phyloP scores from a whole-genome alignment of 2,797 vertebrate species.

The Decapterus maruadsi region DNA sequence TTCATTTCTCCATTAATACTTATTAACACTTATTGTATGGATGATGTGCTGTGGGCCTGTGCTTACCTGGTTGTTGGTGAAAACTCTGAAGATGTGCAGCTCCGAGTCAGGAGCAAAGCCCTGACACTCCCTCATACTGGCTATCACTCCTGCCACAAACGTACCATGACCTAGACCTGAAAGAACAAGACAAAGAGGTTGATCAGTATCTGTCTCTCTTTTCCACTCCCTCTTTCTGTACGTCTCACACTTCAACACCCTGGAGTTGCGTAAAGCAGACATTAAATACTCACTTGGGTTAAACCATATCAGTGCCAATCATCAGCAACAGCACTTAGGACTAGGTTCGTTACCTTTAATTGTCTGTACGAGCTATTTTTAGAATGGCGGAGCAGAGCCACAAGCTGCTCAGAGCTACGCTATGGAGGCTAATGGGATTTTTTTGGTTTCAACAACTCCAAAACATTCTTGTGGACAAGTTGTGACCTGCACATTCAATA shows the following conservation, averaged over 20 bases:
- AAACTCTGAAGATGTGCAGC: constrained; percentile 98
- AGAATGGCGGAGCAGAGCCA: no score
- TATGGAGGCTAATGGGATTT: no score
- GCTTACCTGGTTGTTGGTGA: constrained; percentile 97
- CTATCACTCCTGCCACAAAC: constrained; percentile 98
- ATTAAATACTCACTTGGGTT: background rate
- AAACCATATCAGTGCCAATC: no score
- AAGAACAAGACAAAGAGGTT: constrained; percentile 6
- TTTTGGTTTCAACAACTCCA: no score
- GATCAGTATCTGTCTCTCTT: background rate
- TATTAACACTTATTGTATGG: background rate
- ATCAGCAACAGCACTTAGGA: background rate
- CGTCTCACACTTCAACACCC: background rate
- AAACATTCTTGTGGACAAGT: no score
- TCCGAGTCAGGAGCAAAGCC: constrained; percentile 98
- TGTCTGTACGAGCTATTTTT: no score
- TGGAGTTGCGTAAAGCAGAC: background rate
- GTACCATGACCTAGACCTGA: constrained; percentile 97
- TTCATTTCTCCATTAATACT: background rate
- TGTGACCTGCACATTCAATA: no score
- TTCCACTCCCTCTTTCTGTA: background rate
- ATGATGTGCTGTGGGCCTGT: rapidly evolving
- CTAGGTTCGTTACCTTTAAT: no score
- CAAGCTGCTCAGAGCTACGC: no score
- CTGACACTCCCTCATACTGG: constrained; percentile 99